Base-by-base conservation (phyloP, 2,113 vertebrate species). In the Xyliphius kryptos region DNA sequence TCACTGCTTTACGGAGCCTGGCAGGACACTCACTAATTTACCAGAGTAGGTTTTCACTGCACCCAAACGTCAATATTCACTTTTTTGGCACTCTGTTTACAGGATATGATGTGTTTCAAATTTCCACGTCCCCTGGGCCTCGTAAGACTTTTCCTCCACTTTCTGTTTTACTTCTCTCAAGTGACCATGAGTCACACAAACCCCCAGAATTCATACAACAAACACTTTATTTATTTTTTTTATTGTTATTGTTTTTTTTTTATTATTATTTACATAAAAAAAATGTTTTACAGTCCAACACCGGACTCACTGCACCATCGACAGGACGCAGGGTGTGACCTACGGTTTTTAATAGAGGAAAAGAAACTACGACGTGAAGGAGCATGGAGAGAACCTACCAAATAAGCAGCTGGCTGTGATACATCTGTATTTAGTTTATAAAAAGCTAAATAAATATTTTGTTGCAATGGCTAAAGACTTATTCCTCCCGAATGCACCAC, bases 1-100 rank as follows among this genome's bases (percentile, higher is more conserved):
- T 73, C 41, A 59, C 77, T 70, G 58, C 75, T 82, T 82, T 79
- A 80, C 72, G 51, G 68, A 81, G 59, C 60, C 63, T 82, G 81
- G 79, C 79, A 78, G 74, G 13, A 50, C 65, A 8, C 46, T 41
- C n/a, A 37, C 62, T 79, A 83, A 85, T 86, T 73, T 82, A 71
- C 72, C 65, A 61, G 64, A 86, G 80, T 82, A 82, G 78, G 47
- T 72, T 78, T 80, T 79, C 63, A 76, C 65, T 68, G 56, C 20
- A 13, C n/a, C 52, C 69, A 68, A 59, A 73, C 61, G 72, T 78
- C 77, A 70, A 82, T 85, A 71, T 66, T 63, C 32, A 17, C 51
- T 65, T 56, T 71, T 65, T 68, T 12, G 5, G 40, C 44, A 15
- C 15, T 9, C 12, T 13, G 54, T 55, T 72, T 44, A 37, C 46